These are phyloP conservation scores for Pseudopleuronectes americanus DNA, from an alignment of 2,797 vertebrate species.

Conservation along the genomic window DNA sequence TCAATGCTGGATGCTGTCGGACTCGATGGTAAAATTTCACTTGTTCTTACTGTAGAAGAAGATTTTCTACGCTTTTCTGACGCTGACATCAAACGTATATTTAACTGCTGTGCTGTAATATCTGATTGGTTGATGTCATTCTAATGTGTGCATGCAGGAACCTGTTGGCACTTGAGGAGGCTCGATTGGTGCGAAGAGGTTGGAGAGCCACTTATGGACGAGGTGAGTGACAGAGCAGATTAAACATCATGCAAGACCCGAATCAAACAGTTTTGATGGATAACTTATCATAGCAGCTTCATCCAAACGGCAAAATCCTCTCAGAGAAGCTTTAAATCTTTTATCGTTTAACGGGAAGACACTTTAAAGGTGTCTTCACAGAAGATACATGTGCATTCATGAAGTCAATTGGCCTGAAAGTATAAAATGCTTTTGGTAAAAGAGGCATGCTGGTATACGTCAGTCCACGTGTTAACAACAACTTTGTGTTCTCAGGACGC, in stretches of 20 bases:
- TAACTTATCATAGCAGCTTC: no score
- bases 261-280: not conserved
- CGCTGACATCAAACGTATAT: not conserved
- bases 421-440: not conserved
- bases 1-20: slow-evolving; percentile 87
- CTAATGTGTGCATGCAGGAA: slow-evolving; percentile 77
- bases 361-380: no score
- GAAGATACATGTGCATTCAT: no score
- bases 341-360: no score
- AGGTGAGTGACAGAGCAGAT: slow-evolving; percentile 77
- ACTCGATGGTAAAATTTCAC: slow-evolving; percentile 86
- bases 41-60: not conserved
- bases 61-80: not conserved
- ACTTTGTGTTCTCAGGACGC: slow-evolving; percentile 79
- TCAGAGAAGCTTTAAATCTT: no score
- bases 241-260: not conserved
- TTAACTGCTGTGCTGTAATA: not conserved
- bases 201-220: slow-evolving; percentile 90
- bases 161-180: slow-evolving; percentile 92
- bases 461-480: slow-evolving; percentile 2
- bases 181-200: slow-evolving; percentile 95
- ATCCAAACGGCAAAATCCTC: no score
- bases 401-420: no score
- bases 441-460: not conserved
- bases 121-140: not conserved